These are phyloP conservation scores for Megalops cyprinoides DNA, from an alignment of 2,797 vertebrate species.

Conservation along the genomic window DNA sequence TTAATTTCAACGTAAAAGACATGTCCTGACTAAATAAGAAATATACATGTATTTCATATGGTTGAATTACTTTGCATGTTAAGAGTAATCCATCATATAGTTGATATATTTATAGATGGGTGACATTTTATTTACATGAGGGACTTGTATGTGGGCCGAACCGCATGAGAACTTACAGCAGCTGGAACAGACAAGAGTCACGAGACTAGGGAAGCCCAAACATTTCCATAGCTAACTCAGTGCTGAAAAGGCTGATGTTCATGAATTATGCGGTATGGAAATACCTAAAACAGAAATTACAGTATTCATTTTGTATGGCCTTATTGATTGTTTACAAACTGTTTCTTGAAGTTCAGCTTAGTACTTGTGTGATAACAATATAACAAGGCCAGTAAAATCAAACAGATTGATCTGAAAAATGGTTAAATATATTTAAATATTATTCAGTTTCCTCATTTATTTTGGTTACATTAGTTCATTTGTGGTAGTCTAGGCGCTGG, in stretches of 20 bases:
- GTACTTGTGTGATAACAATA: background rate
- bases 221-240: background rate
- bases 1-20: background rate
- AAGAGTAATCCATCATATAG: constrained; percentile 19
- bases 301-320: background rate
- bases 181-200: background rate
- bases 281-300: background rate
- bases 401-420: no score
- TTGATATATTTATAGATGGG: constrained; percentile 20
- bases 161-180: background rate
- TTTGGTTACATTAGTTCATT: no score
- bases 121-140: constrained; percentile 4
- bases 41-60: background rate
- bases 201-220: background rate
- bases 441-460: no score
- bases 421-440: no score
- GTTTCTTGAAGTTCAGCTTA: background rate
- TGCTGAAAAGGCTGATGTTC: background rate
- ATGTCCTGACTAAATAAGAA: background rate
- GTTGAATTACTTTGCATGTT: background rate
- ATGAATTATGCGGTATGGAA: background rate
- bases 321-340: background rate
- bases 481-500: no score
- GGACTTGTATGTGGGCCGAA: background rate
- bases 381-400: background rate